Evolutionary conservation across 2,888 invertebrate species (phyloP).

Genomic region (Lasioglossum figueresi): DNA sequence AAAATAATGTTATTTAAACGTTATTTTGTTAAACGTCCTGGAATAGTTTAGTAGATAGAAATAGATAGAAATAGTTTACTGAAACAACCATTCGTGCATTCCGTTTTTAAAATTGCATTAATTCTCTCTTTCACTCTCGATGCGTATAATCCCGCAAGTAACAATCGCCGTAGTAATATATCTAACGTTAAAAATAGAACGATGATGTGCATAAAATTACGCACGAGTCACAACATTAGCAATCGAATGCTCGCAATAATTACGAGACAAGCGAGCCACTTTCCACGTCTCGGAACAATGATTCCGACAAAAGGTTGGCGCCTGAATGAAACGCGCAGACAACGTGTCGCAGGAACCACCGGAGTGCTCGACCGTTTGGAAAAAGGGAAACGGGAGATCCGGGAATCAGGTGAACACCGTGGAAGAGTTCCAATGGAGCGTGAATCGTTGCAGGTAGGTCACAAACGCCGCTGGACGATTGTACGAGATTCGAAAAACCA

Average conservation of each 20-base stretch:
- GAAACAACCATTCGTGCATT: too few relatives aligned
- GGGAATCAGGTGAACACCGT: neutral
- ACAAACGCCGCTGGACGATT: neutral
- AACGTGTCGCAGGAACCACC: neutral
- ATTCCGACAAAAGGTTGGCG: neutral
- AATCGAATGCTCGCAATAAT: neutral
- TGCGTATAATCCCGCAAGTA: neutral
- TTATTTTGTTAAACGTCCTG: too few relatives aligned
- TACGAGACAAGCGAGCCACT: neutral
- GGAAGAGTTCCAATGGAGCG: neutral
- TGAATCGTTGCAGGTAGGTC: neutral
- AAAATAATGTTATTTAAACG: too few relatives aligned
- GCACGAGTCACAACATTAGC: neutral
- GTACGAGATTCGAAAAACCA: conserved; percentile 34
- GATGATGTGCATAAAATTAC: neutral
- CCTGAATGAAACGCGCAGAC: neutral
- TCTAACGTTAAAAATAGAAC: neutral
- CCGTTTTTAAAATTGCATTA: too few relatives aligned
- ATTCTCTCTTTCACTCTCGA: too few relatives aligned
- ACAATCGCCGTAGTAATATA: neutral
- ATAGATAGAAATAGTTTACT: too few relatives aligned
- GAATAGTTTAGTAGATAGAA: too few relatives aligned
- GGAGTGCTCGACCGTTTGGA: neutral
- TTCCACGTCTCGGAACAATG: neutral
- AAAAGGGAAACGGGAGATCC: neutral